phyloP scores from a whole-genome alignment of 2,888 invertebrate species.

The Athripsodes cinereus region DNA sequence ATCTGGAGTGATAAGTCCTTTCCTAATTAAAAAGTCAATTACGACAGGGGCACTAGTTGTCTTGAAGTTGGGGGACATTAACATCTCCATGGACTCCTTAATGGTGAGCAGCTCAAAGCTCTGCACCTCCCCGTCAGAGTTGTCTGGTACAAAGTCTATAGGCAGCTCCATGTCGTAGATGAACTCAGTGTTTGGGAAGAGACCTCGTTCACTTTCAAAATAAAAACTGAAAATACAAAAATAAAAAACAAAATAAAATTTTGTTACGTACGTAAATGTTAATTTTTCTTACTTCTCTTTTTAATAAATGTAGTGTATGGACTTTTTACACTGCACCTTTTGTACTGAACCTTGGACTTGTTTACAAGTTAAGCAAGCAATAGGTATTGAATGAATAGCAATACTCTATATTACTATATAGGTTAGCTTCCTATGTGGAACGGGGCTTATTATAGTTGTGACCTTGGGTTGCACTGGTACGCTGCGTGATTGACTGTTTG shows the following conservation, averaged over 20 bases:
- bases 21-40: conserved; percentile 87
- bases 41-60: conserved; percentile 90
- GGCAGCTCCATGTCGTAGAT: conserved; percentile 91
- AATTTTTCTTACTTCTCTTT: too few species aligned
- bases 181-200: conserved; percentile 93
- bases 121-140: conserved; percentile 92
- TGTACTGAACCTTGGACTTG: too few species aligned
- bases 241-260: background rate
- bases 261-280: too few species aligned
- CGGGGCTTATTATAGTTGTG: too few species aligned
- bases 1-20: conserved; percentile 83
- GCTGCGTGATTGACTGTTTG: too few species aligned
- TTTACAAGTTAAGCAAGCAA: too few species aligned
- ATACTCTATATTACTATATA: too few species aligned
- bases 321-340: too few species aligned
- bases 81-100: conserved; percentile 73
- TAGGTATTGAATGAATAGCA: too few species aligned
- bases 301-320: too few species aligned
- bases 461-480: too few species aligned
- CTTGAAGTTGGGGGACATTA: conserved; percentile 81
- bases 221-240: conserved; percentile 59
- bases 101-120: conserved; percentile 82
- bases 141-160: conserved; percentile 82
- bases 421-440: too few species aligned
- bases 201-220: conserved; percentile 87